Evolutionary conservation across 2,888 invertebrate genomes (phyloP), one percentile per base, ranked within the genome.

Genomic region (Platycheirus rosarum): DNA sequence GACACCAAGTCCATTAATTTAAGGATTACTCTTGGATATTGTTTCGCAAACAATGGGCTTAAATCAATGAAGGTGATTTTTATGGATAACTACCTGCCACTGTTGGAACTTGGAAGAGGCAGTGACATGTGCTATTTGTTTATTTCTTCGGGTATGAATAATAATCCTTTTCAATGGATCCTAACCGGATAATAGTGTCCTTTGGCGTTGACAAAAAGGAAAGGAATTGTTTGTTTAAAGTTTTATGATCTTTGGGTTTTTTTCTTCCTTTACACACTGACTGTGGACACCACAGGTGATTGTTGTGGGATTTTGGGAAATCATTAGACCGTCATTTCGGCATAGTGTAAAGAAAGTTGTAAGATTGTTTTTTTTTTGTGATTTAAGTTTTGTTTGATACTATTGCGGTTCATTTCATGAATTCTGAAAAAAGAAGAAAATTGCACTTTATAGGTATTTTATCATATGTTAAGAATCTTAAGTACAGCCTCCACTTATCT

Each of bases 1-100:
- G 60, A 57, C 6, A n/a, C n/a, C n/a, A n/a, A 71, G 71, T 71
- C 65, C 80, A 80, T 80, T 80, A 80, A 80, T 80, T 80, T 80
- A 70, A 48, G 75, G 80, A 80, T 75, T 80, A 80, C 70, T 70
- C 71, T 70, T 48, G 60, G 26, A 37, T 74, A 65, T 49, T 48
- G 44, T 44, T 20, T 13, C 23, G 16, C 13, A 75, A 65, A 70
- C 65, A 74, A 69, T 65, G 16, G 48, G 37, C 32, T 62, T 29
- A 16, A 29, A 40, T 42, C 55, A 57, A 57, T 42, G 14, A 35
- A 49, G 55, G 20, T n/a, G n/a, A n/a, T n/a, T n/a, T n/a, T n/a
- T n/a, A n/a, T n/a, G n/a, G n/a, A n/a, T n/a, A n/a, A 23, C 23
- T 71, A 80, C 75, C 80, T 80, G 80, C 70, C 75, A 75, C 79